A percentile compares a stretch with the other conserved stretches of the same genome.
phyloP scores from a whole-genome alignment of 2,113 vertebrate genomes.

The Rostratula benghalensis region DNA sequence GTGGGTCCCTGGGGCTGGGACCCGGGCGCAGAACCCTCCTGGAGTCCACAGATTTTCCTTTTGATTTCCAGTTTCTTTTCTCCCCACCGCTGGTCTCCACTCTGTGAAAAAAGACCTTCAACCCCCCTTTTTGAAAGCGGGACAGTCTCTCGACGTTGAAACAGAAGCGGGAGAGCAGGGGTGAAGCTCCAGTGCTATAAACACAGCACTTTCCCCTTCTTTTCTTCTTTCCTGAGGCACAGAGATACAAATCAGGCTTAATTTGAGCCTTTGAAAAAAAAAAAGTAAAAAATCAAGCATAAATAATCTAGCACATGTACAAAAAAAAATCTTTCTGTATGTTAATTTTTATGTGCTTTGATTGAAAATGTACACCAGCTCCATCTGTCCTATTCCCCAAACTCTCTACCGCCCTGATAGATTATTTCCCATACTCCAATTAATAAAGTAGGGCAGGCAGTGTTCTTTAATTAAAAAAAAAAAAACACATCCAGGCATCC shows the following conservation, averaged over 20 bases:
- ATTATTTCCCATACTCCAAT: slow-evolving; percentile 54
- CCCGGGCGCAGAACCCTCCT: not conserved
- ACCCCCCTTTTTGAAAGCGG: not conserved
- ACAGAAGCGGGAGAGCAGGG: not conserved
- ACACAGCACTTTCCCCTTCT: not conserved
- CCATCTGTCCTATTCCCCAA: slow-evolving; percentile 62
- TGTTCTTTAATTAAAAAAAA: slow-evolving; percentile 61
- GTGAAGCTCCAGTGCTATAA: not conserved
- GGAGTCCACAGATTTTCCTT: not conserved
- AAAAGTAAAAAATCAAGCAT: not conserved
- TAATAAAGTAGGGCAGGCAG: slow-evolving; percentile 66
- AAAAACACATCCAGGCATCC: not conserved
- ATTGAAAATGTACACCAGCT: slow-evolving; percentile 48
- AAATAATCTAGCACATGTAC: not conserved
- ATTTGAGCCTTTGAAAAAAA: not conserved
- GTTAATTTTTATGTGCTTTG: slow-evolving; percentile 58
- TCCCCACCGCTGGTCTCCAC: not conserved
- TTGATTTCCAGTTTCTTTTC: not conserved
- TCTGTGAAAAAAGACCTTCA: not conserved
- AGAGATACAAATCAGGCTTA: slow-evolving; percentile 31
- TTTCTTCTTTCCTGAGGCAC: slow-evolving; percentile 8
- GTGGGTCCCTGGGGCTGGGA: not conserved
- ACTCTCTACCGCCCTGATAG: slow-evolving; percentile 41
- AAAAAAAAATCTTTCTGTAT: slow-evolving; percentile 8
- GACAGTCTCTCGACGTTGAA: not conserved